phyloP scores from a whole-genome alignment of 2,113 vertebrate species.

The Nothocercus nigrocapillus region DNA sequence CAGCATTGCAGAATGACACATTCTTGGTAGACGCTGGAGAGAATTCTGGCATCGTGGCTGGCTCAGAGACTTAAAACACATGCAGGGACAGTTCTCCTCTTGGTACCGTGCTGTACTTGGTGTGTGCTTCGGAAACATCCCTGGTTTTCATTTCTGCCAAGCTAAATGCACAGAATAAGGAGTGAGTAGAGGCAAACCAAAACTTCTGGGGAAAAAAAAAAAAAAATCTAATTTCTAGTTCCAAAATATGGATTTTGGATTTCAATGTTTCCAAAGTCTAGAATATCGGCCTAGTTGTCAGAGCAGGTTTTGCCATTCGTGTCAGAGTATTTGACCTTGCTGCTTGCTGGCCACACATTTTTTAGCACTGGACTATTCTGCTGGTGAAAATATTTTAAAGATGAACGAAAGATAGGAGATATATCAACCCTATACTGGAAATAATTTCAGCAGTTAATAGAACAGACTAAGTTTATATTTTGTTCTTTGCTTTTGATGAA shows the following conservation, averaged over 20 bases:
- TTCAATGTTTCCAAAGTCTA: not conserved
- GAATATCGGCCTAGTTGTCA: not conserved
- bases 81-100: not conserved
- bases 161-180: not conserved
- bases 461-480: not conserved
- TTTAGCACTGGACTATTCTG: not conserved
- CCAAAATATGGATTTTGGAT: not conserved
- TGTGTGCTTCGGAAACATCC: not conserved
- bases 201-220: not conserved
- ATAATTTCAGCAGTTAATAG: not conserved
- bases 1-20: not conserved
- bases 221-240: not conserved
- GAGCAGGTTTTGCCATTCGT: not conserved
- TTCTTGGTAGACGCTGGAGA: not conserved
- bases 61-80: not conserved
- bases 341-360: not conserved
- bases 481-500: constrained; percentile 21
- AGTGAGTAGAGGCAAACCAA: not conserved
- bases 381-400: not conserved
- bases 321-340: not conserved
- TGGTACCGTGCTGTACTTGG: not conserved
- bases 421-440: not conserved
- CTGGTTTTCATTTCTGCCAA: not conserved
- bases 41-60: not conserved
- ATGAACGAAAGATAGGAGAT: not conserved